phyloP scores from a whole-genome alignment of 2,113 vertebrate genomes.

The Beaufortia kweichowensis region DNA sequence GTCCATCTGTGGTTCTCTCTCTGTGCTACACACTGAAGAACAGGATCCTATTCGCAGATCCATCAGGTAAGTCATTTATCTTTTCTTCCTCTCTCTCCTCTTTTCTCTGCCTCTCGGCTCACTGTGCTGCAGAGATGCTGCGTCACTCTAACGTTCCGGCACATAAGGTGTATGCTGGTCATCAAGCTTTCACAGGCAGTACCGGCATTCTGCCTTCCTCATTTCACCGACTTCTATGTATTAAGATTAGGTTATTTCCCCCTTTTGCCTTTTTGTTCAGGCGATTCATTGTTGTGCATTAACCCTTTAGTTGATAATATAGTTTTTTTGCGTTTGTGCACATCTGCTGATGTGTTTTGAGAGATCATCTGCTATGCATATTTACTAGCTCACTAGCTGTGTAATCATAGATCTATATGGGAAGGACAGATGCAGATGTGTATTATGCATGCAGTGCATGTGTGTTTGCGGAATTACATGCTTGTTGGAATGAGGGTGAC shows the following conservation, averaged over 20 bases:
- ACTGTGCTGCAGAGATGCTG: conserved; percentile 63
- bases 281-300: neutral
- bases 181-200: neutral
- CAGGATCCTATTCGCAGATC: conserved; percentile 18
- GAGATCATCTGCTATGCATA: neutral
- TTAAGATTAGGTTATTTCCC: neutral
- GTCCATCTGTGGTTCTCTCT: conserved; percentile 30
- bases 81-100: neutral
- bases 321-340: conserved; percentile 13
- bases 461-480: neutral
- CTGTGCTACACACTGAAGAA: conserved; percentile 13
- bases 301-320: neutral
- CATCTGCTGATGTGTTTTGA: conserved; percentile 4
- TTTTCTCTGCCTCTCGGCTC: conserved; percentile 8
- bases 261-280: neutral
- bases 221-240: neutral
- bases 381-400: neutral
- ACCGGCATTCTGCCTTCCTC: conserved; percentile 1
- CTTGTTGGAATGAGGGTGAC: conserved; percentile 16
- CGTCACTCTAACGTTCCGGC: conserved; percentile 62
- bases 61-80: conserved; percentile 22
- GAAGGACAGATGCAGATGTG: neutral
- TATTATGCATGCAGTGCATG: neutral
- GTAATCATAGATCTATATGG: neutral
- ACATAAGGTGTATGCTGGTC: conserved; percentile 28